A percentile compares a stretch with the other conserved stretches of the same genome.
These are phyloP conservation scores for Pachymerium ferrugineum DNA, from an alignment of 2,888 invertebrate genomes.

Conservation along the genomic window DNA sequence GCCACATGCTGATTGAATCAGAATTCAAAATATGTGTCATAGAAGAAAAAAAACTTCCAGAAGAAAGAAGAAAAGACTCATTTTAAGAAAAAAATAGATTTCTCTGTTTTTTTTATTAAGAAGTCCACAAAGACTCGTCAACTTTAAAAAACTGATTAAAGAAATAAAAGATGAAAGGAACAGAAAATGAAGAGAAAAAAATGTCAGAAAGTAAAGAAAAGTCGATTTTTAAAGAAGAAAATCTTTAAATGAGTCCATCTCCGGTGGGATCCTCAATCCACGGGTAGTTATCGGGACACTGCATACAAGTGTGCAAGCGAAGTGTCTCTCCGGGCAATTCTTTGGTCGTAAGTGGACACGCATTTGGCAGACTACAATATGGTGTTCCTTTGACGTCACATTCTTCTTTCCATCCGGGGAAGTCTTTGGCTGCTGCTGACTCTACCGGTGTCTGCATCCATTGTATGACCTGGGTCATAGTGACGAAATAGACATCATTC, in stretches of 20 bases:
- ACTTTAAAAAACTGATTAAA: background rate
- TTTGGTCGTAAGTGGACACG: slow-evolving; percentile 85
- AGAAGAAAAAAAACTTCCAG: background rate
- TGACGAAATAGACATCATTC: slow-evolving; percentile 89
- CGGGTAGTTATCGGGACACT: slow-evolving; percentile 91
- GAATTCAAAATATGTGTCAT: too few species aligned
- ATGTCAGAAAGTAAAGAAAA: background rate
- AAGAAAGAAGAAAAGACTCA: background rate
- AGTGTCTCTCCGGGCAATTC: slow-evolving; percentile 91
- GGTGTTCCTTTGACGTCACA: slow-evolving; percentile 77
- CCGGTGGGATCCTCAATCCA: slow-evolving; percentile 90
- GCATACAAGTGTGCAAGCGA: slow-evolving; percentile 84
- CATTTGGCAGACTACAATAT: slow-evolving; percentile 81
- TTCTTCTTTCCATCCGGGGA: slow-evolving; percentile 73
- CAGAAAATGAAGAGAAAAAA: background rate
- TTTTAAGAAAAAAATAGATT: background rate
- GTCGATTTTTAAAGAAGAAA: background rate
- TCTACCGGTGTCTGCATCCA: slow-evolving; percentile 92
- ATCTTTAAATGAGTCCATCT: slow-evolving; percentile 60
- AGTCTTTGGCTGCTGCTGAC: slow-evolving; percentile 76
- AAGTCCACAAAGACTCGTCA: background rate
- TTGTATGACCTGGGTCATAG: slow-evolving; percentile 76
- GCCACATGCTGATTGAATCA: too few species aligned
- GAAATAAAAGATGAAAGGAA: background rate
- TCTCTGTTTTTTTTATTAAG: background rate